These are phyloP conservation scores for Acleris holmiana DNA, from an alignment of 2,888 invertebrate genomes.

Conservation along the genomic window DNA sequence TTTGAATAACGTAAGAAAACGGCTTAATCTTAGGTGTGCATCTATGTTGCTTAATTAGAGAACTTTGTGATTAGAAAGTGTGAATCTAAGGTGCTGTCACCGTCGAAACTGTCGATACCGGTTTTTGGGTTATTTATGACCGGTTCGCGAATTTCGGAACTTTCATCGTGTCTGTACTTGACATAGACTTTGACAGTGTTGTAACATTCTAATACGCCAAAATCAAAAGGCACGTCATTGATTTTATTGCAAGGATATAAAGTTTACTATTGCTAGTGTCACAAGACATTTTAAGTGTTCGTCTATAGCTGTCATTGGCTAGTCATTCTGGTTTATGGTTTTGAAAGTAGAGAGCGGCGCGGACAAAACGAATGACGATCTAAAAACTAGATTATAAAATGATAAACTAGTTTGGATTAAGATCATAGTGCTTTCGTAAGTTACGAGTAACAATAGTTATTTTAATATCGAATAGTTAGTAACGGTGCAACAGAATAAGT, in stretches of 20 bases:
- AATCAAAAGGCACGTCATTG: too few relatives aligned
- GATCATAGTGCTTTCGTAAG: too few relatives aligned
- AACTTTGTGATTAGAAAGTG: conserved; percentile 43
- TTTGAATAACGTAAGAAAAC: conserved; percentile 15
- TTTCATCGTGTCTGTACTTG: conserved; percentile 51
- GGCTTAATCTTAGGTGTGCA: conserved; percentile 8
- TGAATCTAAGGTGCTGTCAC: conserved; percentile 40
- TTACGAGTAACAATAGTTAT: too few relatives aligned
- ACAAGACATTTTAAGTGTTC: too few relatives aligned
- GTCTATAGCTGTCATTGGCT: conserved; percentile 50
- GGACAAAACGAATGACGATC: conserved; percentile 58
- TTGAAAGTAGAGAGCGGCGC: conserved; percentile 61
- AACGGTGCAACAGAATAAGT: too few relatives aligned
- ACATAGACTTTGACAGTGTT: conserved; percentile 42
- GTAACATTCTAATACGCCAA: conserved; percentile 37
- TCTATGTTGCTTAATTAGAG: conserved; percentile 24
- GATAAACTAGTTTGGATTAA: not conserved
- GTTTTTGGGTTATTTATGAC: conserved; percentile 44
- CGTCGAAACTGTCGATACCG: conserved; percentile 41
- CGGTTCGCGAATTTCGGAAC: conserved; percentile 52
- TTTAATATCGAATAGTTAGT: too few relatives aligned
- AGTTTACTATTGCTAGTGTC: too few relatives aligned
- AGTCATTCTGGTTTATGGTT: conserved; percentile 64
- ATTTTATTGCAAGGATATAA: too few relatives aligned
- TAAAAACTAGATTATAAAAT: conserved; percentile 46